Percentiles rank a stretch among this genome's conserved stretches.
Evolutionary conservation across 2,888 invertebrate genomes (phyloP).

Genomic region (Bombylius major): DNA sequence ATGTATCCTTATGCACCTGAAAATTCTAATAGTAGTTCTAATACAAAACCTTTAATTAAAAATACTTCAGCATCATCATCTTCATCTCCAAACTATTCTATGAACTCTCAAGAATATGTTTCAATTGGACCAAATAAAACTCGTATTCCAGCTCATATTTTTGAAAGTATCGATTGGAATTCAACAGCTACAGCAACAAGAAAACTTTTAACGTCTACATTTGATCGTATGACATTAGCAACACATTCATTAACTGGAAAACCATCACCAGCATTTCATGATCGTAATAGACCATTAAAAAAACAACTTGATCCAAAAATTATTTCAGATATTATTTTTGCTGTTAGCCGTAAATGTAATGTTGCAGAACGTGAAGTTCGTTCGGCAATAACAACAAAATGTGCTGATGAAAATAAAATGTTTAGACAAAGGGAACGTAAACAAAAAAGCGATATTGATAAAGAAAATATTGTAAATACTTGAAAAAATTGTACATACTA

Average conservation of each 20-base stretch:
- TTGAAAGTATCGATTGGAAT: constrained; percentile 42
- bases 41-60: no score
- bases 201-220: constrained; percentile 42
- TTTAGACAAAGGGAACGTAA: constrained; percentile 31
- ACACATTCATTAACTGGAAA: constrained; percentile 50
- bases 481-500: no score
- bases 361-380: constrained; percentile 46
- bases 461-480: neutral
- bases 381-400: constrained; percentile 48
- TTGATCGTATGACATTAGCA: constrained; percentile 44
- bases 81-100: no score
- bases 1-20: no score
- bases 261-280: constrained; percentile 41
- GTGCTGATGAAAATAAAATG: constrained; percentile 50
- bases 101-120: constrained; percentile 7
- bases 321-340: constrained; percentile 45
- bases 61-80: no score
- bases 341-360: constrained; percentile 41
- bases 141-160: constrained; percentile 30
- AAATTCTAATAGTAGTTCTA: no score
- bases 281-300: constrained; percentile 29
- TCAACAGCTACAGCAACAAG: constrained; percentile 43
- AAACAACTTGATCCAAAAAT: constrained; percentile 38
- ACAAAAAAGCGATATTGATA: neutral
- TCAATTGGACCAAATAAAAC: constrained; percentile 37